Evolutionary conservation across 2,113 vertebrate species (phyloP).

Genomic region (Ictidomys tridecemlineatus): DNA sequence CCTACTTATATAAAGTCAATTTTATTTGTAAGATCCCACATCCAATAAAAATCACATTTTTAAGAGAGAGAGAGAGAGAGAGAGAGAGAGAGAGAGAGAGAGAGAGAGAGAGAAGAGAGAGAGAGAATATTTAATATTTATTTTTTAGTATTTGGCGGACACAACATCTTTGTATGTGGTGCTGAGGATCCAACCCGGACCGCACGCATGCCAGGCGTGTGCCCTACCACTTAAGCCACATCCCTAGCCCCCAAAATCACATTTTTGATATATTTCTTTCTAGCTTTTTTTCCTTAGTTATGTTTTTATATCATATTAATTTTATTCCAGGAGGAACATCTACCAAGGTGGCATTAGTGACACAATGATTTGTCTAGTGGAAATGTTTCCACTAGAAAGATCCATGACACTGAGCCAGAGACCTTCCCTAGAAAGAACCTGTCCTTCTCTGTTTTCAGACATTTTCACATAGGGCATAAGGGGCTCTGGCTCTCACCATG

Average conservation of each 20-base stretch:
- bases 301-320: neutral
- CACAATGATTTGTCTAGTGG: neutral
- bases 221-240: no score
- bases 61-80: neutral
- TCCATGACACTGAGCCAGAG: neutral
- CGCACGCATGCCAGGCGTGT: no score
- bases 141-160: no score
- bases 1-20: slow-evolving; percentile 44
- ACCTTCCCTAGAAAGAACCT: fast-evolving
- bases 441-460: neutral
- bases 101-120: no score
- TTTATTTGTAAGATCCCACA: neutral
- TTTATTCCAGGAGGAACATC: neutral
- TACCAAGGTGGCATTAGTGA: neutral
- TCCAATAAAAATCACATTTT: neutral
- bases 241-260: neutral
- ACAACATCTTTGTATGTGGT: no score
- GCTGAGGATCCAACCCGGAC: no score
- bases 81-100: no score
- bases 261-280: neutral
- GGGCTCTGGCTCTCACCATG: neutral
- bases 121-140: no score
- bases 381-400: neutral
- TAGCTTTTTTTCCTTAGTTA: neutral
- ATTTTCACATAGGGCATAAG: neutral